A percentile compares a stretch with the other conserved stretches of the same genome.
These are phyloP conservation scores for Carduelis carduelis DNA, from an alignment of 2,797 vertebrate genomes.

Conservation along the genomic window DNA sequence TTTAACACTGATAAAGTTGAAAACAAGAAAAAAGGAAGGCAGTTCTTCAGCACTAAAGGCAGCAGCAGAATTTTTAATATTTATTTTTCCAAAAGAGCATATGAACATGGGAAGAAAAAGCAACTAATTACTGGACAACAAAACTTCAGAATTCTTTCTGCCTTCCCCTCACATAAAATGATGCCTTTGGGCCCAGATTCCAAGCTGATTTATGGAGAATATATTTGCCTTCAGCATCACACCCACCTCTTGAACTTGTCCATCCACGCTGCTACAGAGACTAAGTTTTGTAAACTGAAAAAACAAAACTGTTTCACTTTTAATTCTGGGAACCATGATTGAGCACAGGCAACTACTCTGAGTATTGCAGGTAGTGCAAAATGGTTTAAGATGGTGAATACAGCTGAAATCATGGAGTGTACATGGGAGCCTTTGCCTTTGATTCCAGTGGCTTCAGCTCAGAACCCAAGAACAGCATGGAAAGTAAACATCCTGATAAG, in stretches of 20 bases:
- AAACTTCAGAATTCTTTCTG: neutral
- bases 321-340: neutral
- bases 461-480: neutral
- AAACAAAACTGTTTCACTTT: neutral
- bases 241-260: neutral
- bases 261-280: neutral
- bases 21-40: neutral
- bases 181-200: neutral
- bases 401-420: neutral
- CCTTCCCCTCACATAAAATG: neutral
- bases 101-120: neutral
- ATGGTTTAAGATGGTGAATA: neutral
- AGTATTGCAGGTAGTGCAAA: neutral
- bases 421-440: neutral
- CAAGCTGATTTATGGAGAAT: neutral
- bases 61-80: neutral
- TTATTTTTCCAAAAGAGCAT: neutral
- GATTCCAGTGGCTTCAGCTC: neutral
- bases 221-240: neutral
- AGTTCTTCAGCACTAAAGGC: neutral
- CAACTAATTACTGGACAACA: neutral
- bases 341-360: neutral
- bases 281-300: neutral
- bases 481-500: neutral
- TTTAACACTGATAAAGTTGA: neutral